Evolutionary conservation across 2,797 vertebrate genomes (phyloP), one percentile per base, ranked within the genome.

Genomic region (Cyclura pinguis): DNA sequence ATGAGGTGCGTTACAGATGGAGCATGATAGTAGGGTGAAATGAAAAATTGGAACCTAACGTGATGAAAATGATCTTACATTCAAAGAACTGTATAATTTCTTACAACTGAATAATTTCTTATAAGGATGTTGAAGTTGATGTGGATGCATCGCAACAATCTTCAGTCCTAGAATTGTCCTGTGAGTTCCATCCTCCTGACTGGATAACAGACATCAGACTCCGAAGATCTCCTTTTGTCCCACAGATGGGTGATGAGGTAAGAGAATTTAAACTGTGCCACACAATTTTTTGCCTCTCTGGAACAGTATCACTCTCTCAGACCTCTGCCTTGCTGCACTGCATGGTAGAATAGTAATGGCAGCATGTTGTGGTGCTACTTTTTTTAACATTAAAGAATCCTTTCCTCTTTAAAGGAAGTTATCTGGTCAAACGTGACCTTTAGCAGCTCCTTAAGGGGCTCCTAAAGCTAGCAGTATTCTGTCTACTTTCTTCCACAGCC

Each of bases 181-280:
- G 97, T 76, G 98, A 99, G 91, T 99, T 98, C 92, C 98, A 98
- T 84, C 99, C 99, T 77, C 98, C 99, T 0, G 95, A 97, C 0
- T 99, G 99, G 99, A 99, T 99, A 95, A 99, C 98, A 0, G 99
- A 99, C 85, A 98, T 98, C n/a, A 96, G 98, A 93, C 99, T 99
- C 85, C 97, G 98, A 89, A 98, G 98, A 94, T 99, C 99, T 90
- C 99, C 99, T 16, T 99, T 99, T 95, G 98, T 99, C 91, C 99
- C 99, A 77, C 99, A 99, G 91, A 99, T 99, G 99, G 99, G 99
- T 0, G 99, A 99, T 10, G 99, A 99, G 98, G 99, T 99, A 93
- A 93, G 97, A 92, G 0, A 38, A 1, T 12, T 47, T 32, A 82
- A 29, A 10, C 16, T 80, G 14, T 74, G 59, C 24, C 92, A 38